Conservation (phyloP, 2,797 vertebrate genomes). For the Myioborus miniatus region DNA sequence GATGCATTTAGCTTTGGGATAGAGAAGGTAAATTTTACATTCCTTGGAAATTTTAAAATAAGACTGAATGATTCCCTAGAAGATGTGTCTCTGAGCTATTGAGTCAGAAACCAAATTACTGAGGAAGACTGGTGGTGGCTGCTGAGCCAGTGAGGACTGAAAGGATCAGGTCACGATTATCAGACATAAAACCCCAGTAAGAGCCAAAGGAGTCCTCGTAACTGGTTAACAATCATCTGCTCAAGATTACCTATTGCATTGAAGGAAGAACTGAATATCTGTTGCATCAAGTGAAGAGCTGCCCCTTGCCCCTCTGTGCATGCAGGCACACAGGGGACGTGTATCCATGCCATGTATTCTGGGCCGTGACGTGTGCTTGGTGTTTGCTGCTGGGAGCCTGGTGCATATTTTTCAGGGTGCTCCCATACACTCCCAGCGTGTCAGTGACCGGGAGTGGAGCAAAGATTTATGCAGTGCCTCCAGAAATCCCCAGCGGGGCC, state of each 20-base stretch:
- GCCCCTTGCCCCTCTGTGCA: rapidly evolving
- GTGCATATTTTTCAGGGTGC: neutral
- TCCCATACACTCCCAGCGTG: neutral
- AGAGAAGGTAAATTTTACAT: neutral
- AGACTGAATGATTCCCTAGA: neutral
- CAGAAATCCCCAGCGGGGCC: constrained; percentile 43
- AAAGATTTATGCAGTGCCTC: constrained; percentile 25
- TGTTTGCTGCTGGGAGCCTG: neutral
- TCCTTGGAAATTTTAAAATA: neutral
- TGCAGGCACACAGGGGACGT: rapidly evolving
- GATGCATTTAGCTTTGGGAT: neutral
- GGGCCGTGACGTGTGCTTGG: neutral
- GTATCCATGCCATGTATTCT: neutral
- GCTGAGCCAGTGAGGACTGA: neutral
- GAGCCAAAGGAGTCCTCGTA: neutral
- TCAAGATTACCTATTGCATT: neutral
- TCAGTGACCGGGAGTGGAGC: neutral
- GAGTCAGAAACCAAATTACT: neutral
- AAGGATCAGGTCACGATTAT: rapidly evolving
- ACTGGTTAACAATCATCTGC: neutral
- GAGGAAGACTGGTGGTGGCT: neutral
- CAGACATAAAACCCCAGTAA: neutral
- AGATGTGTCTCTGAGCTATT: neutral
- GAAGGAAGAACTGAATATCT: neutral
- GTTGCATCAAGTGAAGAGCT: neutral